phyloP scores from a whole-genome alignment of 1,140 invertebrate genomes.

The Panagrolaimus sp. region DNA sequence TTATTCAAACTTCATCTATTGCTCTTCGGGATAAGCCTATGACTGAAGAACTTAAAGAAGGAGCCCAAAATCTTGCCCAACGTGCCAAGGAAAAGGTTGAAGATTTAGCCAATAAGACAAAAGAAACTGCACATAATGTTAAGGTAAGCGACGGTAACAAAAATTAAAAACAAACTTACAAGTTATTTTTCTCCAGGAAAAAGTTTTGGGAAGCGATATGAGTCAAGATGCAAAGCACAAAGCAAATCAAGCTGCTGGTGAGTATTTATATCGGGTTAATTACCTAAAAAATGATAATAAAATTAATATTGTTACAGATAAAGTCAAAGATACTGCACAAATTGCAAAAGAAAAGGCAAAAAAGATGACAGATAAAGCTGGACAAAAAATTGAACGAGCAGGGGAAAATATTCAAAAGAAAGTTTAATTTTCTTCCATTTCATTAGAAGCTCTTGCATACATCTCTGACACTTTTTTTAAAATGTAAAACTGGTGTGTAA shows the following conservation, averaged over 20 bases:
- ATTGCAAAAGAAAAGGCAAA: too few relatives aligned
- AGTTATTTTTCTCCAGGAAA: not conserved
- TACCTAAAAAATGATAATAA: too few relatives aligned
- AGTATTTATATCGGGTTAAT: too few relatives aligned
- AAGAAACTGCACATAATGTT: not conserved
- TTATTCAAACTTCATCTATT: not conserved
- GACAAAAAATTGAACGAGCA: too few relatives aligned
- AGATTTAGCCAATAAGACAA: not conserved
- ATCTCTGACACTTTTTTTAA: too few relatives aligned
- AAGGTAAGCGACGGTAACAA: not conserved
- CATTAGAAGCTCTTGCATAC: too few relatives aligned
- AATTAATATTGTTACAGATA: too few relatives aligned
- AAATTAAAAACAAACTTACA: not conserved
- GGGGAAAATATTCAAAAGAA: too few relatives aligned
- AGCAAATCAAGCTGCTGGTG: not conserved
- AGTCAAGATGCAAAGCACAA: not conserved
- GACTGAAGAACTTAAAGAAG: not conserved
- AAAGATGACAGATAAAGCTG: too few relatives aligned
- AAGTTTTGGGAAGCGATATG: not conserved
- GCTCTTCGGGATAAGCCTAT: not conserved
- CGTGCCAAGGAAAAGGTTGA: not conserved
- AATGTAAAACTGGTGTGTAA: too few relatives aligned
- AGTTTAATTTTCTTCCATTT: too few relatives aligned
- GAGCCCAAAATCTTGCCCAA: not conserved
- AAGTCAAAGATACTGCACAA: too few relatives aligned